Conservation (phyloP, 2,797 vertebrate species). For the Alectoris magna region DNA sequence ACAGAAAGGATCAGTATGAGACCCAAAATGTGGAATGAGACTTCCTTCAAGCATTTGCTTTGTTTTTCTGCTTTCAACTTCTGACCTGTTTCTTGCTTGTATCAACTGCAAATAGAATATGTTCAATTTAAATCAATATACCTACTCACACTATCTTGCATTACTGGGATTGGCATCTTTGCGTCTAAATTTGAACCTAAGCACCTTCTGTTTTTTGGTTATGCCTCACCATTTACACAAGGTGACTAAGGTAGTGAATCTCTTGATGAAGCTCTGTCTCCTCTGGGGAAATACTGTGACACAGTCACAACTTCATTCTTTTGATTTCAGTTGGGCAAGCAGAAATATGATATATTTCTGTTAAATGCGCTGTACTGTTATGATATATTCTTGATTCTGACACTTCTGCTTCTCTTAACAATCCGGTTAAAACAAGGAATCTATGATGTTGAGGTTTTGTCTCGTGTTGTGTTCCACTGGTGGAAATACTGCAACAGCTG, state of each 20-base stretch:
- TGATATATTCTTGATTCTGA: neutral
- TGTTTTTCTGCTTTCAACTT: slow-evolving; percentile 36
- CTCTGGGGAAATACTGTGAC: neutral
- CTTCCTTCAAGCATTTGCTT: slow-evolving; percentile 17
- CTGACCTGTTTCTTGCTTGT: slow-evolving; percentile 15
- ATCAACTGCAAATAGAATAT: slow-evolving; percentile 24
- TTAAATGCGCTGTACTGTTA: slow-evolving; percentile 2
- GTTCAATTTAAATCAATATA: slow-evolving; percentile 43
- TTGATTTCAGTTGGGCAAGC: slow-evolving; percentile 50
- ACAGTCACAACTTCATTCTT: slow-evolving; percentile 39
- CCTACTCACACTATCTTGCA: neutral
- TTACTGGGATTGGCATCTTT: slow-evolving; percentile 33
- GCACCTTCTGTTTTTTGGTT: neutral
- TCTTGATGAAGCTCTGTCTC: slow-evolving; percentile 17
- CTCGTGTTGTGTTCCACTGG: neutral
- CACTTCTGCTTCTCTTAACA: slow-evolving; percentile 10
- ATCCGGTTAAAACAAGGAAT: slow-evolving; percentile 21
- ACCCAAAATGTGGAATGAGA: neutral
- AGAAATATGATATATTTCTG: slow-evolving; percentile 18
- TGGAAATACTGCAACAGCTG: neutral
- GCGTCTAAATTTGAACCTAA: neutral
- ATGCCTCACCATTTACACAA: slow-evolving; percentile 13
- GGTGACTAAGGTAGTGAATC: slow-evolving; percentile 33
- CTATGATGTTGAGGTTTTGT: neutral
- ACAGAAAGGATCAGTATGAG: slow-evolving; percentile 24